These are phyloP conservation scores for Parnassius orleans DNA, from an alignment of 2,888 invertebrate species.

Conservation along the genomic window DNA sequence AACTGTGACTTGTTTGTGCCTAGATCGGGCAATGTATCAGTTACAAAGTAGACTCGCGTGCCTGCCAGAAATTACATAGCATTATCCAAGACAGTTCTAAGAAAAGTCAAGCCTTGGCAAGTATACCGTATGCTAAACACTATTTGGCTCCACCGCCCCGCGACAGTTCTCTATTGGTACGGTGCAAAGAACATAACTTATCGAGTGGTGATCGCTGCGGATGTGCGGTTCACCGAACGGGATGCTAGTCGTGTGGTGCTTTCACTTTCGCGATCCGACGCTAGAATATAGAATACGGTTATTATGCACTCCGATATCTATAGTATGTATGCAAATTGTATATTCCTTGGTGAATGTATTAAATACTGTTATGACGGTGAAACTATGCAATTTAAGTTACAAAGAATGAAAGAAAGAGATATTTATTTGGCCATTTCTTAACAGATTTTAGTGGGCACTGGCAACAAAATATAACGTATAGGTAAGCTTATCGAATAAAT, in stretches of 20 bases:
- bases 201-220: not conserved
- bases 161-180: not conserved
- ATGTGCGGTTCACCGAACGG: slow-evolving; percentile 10
- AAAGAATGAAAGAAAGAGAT: too few species aligned
- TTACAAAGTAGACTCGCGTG: not conserved
- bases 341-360: too few species aligned
- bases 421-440: too few species aligned
- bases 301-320: not conserved
- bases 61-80: slow-evolving; percentile 1
- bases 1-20: not conserved
- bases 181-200: not conserved
- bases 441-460: too few species aligned
- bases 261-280: slow-evolving; percentile 19
- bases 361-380: too few species aligned
- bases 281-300: slow-evolving; percentile 15
- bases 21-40: not conserved
- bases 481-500: too few species aligned
- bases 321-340: too few species aligned
- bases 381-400: too few species aligned
- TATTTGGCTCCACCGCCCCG: not conserved
- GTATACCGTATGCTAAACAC: not conserved
- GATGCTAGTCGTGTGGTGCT: not conserved
- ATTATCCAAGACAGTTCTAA: slow-evolving; percentile 5
- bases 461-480: too few species aligned
- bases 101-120: not conserved